Conservation (phyloP, 2,888 invertebrate species). For the Agonopterix alstromeriana region DNA sequence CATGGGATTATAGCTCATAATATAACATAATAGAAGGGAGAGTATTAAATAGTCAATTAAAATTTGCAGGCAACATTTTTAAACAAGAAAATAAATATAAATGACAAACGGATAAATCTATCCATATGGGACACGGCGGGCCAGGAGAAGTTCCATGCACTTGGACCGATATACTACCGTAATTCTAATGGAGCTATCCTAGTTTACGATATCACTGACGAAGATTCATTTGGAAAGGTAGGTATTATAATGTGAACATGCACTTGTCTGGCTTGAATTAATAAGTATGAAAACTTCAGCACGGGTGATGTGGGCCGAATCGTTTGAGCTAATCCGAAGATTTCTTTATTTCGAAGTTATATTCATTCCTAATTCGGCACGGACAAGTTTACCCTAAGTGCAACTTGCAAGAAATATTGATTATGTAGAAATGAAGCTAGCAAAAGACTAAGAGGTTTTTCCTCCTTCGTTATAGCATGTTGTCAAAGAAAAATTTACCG, state of each 20-base stretch:
- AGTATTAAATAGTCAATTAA: not conserved
- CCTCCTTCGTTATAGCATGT: too few species aligned
- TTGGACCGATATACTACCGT: conserved; percentile 98
- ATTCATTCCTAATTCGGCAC: too few species aligned
- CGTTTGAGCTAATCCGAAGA: too few species aligned
- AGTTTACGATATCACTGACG: conserved; percentile 98
- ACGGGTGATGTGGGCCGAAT: too few species aligned
- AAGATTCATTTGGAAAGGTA: conserved; percentile 96
- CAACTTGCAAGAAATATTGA: too few species aligned
- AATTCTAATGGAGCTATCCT: conserved; percentile 98
- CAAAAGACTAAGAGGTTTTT: too few species aligned
- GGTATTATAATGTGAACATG: conserved; percentile 1
- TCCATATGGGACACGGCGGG: conserved; percentile 99
- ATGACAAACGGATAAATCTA: conserved; percentile 91
- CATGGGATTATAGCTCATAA: not conserved
- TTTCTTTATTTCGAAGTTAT: too few species aligned
- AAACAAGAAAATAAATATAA: conserved; percentile 93
- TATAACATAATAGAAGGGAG: conserved; percentile 4
- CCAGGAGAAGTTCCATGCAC: conserved; percentile 96
- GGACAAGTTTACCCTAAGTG: too few species aligned
- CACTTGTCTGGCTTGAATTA: too few species aligned
- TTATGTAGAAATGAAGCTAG: too few species aligned
- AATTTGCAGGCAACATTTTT: conserved; percentile 92
- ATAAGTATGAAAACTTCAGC: too few species aligned
- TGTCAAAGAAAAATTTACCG: too few species aligned